These are phyloP conservation scores for Dolichoris vasculosae DNA, from an alignment of 1,140 invertebrate species.

Conservation along the genomic window DNA sequence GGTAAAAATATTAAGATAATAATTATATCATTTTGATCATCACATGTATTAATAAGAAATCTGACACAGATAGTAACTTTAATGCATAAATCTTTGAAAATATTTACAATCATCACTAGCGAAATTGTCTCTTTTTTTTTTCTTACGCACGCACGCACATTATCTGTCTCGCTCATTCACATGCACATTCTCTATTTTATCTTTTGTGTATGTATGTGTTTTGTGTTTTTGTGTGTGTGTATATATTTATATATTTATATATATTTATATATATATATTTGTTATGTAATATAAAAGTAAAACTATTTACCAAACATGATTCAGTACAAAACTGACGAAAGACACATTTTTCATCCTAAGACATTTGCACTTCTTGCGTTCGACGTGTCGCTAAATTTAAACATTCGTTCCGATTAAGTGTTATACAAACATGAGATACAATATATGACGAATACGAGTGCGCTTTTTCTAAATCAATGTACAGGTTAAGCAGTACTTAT, in stretches of 20 bases:
- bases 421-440: slow-evolving; percentile 55
- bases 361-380: slow-evolving; percentile 31
- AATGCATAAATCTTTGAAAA: slow-evolving; percentile 63
- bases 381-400: slow-evolving; percentile 40
- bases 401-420: slow-evolving; percentile 48
- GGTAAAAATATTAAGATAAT: not conserved
- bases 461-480: slow-evolving; percentile 46
- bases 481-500: slow-evolving; percentile 40
- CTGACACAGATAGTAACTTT: slow-evolving; percentile 55
- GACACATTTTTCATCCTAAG: slow-evolving; percentile 56
- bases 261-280: slow-evolving; percentile 55
- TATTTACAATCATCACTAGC: slow-evolving; percentile 62
- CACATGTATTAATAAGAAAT: slow-evolving; percentile 58
- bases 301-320: slow-evolving; percentile 67
- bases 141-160: not conserved
- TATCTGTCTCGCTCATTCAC: not conserved
- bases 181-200: slow-evolving; percentile 10
- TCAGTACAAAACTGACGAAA: slow-evolving; percentile 64
- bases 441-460: slow-evolving; percentile 48
- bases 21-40: slow-evolving; percentile 39
- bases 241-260: slow-evolving; percentile 1
- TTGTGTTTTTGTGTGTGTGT: too few species aligned
- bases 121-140: not conserved
- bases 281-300: slow-evolving; percentile 65
- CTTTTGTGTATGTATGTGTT: slow-evolving; percentile 44